A percentile compares a stretch with the other conserved stretches of the same genome.
Evolutionary conservation across 2,113 vertebrate species (phyloP).

Genomic region (Bubalus kerabau): DNA sequence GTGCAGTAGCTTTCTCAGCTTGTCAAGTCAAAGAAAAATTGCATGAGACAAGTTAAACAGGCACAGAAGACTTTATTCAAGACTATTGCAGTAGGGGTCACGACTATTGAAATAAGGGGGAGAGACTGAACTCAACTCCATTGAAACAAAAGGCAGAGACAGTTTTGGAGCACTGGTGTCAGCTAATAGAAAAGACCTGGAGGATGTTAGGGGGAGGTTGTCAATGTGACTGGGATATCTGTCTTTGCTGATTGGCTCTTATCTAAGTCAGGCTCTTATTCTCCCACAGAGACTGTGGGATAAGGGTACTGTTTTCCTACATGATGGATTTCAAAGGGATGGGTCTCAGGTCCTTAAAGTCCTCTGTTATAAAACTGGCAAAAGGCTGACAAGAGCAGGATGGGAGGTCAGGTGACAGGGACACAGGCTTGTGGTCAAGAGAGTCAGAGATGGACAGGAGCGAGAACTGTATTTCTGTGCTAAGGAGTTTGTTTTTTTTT

Average conservation of each 20-base stretch:
- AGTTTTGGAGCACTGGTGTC: neutral
- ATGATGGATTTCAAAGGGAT: neutral
- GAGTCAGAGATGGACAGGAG: neutral
- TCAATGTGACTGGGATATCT: neutral
- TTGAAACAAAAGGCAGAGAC: neutral
- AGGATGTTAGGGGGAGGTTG: neutral
- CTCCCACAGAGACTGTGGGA: neutral
- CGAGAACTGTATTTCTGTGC: neutral
- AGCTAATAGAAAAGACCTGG: neutral
- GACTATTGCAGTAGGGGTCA: neutral
- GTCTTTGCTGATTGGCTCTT: neutral
- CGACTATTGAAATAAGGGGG: neutral
- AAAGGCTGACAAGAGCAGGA: neutral
- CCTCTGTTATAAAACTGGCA: neutral
- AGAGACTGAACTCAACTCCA: neutral
- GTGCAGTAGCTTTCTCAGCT: constrained; percentile 48
- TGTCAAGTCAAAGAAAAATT: constrained; percentile 44
- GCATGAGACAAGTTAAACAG: constrained; percentile 12
- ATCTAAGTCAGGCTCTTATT: neutral
- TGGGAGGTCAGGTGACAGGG: neutral
- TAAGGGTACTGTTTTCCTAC: neutral
- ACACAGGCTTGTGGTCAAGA: neutral
- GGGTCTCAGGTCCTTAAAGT: neutral
- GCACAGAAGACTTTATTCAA: constrained; percentile 13
- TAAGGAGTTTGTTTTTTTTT: neutral